phyloP scores from a whole-genome alignment of 2,797 vertebrate species.

The Phalanger gymnotis region DNA sequence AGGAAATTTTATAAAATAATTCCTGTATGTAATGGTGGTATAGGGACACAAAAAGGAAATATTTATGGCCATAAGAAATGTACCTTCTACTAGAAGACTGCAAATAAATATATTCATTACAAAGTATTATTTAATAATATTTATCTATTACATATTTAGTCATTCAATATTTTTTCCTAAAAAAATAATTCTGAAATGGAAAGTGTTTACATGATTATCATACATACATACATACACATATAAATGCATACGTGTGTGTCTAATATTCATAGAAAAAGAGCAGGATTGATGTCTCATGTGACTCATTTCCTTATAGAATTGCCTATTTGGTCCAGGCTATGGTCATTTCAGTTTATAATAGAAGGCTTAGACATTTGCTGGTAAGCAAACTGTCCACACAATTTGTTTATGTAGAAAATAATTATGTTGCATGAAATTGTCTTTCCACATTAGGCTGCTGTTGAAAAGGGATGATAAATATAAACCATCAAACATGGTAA shows the following conservation, averaged over 20 bases:
- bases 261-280: neutral
- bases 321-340: slow-evolving; percentile 48
- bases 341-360: slow-evolving; percentile 56
- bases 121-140: neutral
- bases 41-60: neutral
- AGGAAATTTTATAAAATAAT: neutral
- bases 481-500: slow-evolving; percentile 76
- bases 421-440: slow-evolving; percentile 75
- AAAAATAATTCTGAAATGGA: neutral
- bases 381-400: slow-evolving; percentile 62
- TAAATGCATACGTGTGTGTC: neutral
- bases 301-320: neutral
- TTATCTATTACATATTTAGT: neutral
- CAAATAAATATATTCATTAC: neutral
- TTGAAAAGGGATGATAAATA: slow-evolving; percentile 75
- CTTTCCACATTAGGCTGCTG: slow-evolving; percentile 70
- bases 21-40: neutral
- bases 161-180: neutral
- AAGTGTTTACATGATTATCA: neutral
- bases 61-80: neutral
- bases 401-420: slow-evolving; percentile 75
- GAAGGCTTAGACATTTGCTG: slow-evolving; percentile 55
- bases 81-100: neutral
- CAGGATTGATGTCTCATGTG: neutral
- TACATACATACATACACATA: neutral